Conservation (phyloP, 1,140 invertebrate genomes). For the Magallana angulata region DNA sequence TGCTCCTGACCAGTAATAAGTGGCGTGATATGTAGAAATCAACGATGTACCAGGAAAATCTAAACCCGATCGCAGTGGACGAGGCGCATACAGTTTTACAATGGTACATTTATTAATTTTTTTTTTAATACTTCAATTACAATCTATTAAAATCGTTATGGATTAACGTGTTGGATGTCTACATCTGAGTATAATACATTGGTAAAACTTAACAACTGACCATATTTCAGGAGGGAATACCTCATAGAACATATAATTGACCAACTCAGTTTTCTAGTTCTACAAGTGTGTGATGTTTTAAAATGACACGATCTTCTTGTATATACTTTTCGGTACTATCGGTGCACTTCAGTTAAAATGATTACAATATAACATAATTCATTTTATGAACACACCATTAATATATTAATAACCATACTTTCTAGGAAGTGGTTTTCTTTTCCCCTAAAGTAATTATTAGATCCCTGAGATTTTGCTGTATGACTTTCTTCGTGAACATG, state of each 20-base stretch:
- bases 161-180: slow-evolving; percentile 1
- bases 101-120: slow-evolving; percentile 32
- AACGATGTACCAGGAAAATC: background rate
- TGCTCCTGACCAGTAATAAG: slow-evolving; percentile 13
- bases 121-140: no score
- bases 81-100: slow-evolving; percentile 48
- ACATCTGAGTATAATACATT: slow-evolving; percentile 1
- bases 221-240: background rate
- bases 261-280: no score
- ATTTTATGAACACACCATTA: no score
- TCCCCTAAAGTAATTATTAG: background rate
- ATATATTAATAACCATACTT: no score
- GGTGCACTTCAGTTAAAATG: no score
- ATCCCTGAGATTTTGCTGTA: background rate
- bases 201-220: background rate
- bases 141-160: background rate
- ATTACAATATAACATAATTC: no score
- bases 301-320: no score
- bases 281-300: no score
- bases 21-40: slow-evolving; percentile 41
- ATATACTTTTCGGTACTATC: no score
- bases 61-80: slow-evolving; percentile 37
- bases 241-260: no score
- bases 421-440: no score
- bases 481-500: background rate